phyloP scores from a whole-genome alignment of 1,140 invertebrate genomes.

The Drosophila ananassae region DNA sequence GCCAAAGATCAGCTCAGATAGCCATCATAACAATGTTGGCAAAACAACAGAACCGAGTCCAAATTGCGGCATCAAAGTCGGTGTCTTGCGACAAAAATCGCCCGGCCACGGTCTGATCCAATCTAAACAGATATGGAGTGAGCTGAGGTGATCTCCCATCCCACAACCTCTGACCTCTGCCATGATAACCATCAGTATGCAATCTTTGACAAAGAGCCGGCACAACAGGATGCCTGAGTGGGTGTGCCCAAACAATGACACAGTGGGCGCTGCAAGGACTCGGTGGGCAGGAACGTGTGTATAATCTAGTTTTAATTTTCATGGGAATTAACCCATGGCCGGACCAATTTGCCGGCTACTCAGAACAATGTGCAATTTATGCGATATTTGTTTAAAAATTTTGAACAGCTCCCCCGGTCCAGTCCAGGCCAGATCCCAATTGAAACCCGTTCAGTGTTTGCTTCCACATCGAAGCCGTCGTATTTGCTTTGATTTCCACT shows the following conservation, averaged over 20 bases:
- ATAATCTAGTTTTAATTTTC: constrained; percentile 81
- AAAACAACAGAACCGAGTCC: constrained; percentile 59
- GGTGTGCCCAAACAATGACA: constrained; percentile 81
- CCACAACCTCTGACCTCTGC: neutral
- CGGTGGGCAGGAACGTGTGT: constrained; percentile 50
- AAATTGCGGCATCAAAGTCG: constrained; percentile 57
- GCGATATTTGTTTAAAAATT: constrained; percentile 66
- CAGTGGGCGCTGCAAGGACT: constrained; percentile 76
- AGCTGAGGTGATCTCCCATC: constrained; percentile 15
- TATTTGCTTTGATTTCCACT: constrained; percentile 79
- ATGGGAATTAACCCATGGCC: constrained; percentile 75
- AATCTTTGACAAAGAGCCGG: constrained; percentile 66
- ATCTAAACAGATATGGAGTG: constrained; percentile 35
- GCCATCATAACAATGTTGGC: constrained; percentile 59
- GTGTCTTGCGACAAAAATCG: constrained; percentile 69
- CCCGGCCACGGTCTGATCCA: constrained; percentile 43
- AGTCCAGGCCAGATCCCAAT: neutral
- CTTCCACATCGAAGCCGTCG: constrained; percentile 35
- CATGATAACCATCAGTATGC: constrained; percentile 68
- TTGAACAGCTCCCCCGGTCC: constrained; percentile 23
- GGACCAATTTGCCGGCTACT: constrained; percentile 27
- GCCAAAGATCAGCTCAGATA: constrained; percentile 62
- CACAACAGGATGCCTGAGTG: constrained; percentile 40
- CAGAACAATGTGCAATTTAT: constrained; percentile 65
- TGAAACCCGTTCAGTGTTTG: constrained; percentile 26